Conservation (phyloP, 2,888 invertebrate genomes). For the Caenorhabditis sulstoni region DNA sequence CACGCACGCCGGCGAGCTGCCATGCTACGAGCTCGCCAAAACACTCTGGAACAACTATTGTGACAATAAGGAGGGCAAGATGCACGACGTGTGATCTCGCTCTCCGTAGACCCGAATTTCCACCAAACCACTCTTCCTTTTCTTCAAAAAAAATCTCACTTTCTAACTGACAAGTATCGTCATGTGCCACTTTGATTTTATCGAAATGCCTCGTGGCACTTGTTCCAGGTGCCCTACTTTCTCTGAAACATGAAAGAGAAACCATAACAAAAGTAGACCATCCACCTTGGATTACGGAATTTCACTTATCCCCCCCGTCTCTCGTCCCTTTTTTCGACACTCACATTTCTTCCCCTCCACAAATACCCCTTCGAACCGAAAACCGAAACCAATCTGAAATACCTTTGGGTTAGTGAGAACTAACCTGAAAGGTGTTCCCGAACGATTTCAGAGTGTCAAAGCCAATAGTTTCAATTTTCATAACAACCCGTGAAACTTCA, state of each 20-base stretch:
- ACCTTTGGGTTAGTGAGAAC: no score
- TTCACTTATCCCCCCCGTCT: slow-evolving; percentile 42
- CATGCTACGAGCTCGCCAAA: slow-evolving; percentile 80
- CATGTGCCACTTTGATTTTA: slow-evolving; percentile 7
- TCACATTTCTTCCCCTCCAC: no score
- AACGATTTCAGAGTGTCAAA: no score
- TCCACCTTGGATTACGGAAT: slow-evolving; percentile 17
- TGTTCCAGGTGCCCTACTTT: not conserved
- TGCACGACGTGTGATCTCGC: slow-evolving; percentile 76
- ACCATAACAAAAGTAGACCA: not conserved
- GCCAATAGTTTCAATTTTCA: not conserved
- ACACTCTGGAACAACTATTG: slow-evolving; percentile 80
- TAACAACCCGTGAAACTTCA: slow-evolving; percentile 11
- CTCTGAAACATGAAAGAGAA: not conserved
- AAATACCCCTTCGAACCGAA: slow-evolving; percentile 13
- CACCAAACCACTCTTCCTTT: not conserved
- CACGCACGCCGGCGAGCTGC: slow-evolving; percentile 80
- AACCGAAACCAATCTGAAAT: no score
- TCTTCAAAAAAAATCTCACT: slow-evolving; percentile 28
- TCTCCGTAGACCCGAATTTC: not conserved
- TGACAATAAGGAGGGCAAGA: slow-evolving; percentile 80
- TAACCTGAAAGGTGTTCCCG: no score
- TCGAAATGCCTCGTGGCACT: slow-evolving; percentile 4
- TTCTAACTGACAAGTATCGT: slow-evolving; percentile 1
- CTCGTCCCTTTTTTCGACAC: no score